phyloP scores from a whole-genome alignment of 2,797 vertebrate species.

The Sylvilagus floridanus region DNA sequence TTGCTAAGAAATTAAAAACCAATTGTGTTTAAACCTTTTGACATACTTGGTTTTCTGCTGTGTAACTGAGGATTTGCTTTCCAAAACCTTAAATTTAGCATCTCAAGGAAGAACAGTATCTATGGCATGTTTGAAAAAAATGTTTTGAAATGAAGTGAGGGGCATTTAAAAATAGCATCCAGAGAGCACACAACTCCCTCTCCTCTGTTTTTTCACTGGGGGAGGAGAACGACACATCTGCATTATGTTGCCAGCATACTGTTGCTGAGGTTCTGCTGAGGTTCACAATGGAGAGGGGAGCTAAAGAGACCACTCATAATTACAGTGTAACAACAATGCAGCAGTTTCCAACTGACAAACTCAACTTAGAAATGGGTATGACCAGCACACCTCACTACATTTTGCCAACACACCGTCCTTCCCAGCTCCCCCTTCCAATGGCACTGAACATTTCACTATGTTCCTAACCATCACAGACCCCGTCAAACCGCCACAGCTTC shows the following conservation, averaged over 20 bases:
- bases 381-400: background rate
- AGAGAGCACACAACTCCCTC: constrained; percentile 34
- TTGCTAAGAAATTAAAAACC: constrained; percentile 82
- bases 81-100: constrained; percentile 84
- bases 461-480: background rate
- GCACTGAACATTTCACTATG: background rate
- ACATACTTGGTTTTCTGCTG: constrained; percentile 76
- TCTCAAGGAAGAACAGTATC: constrained; percentile 83
- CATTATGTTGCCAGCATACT: constrained; percentile 44
- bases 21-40: constrained; percentile 83
- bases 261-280: constrained; percentile 13
- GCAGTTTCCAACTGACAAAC: background rate
- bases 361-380: background rate
- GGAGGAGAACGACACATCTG: constrained; percentile 69
- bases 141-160: constrained; percentile 83
- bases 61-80: constrained; percentile 77
- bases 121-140: constrained; percentile 83
- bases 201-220: constrained; percentile 19
- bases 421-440: background rate
- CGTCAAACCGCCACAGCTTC: background rate
- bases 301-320: constrained; percentile 31
- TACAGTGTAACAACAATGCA: background rate
- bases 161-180: constrained; percentile 83
- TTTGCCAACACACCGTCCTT: background rate
- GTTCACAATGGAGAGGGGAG: constrained; percentile 47